Base-by-base conservation (phyloP, 2,113 vertebrate species). In the Telmatochromis sp. region DNA sequence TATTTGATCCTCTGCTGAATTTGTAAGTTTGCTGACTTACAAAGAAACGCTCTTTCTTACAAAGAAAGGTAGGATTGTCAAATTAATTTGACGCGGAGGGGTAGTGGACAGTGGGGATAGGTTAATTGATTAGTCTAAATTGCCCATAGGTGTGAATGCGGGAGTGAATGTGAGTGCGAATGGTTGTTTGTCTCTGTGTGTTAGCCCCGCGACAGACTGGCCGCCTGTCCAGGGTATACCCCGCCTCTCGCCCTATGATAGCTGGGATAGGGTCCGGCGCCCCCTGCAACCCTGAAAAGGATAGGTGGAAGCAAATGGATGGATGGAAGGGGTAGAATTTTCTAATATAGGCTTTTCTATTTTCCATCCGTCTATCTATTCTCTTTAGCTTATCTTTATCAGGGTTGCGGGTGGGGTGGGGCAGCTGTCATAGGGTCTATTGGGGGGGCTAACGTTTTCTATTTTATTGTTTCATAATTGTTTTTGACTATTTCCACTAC, bases 361-460 rank as follows among this genome's bases (percentile, higher is more conserved):
- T 35, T 63, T 63, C 4, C 58, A 63, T n/a, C 9, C 5, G 9
- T 33, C 58, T 11, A 12, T 12, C 31, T 35, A 35, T 63, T 63
- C 17, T 63, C 4, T 35, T 63, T 15, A 10, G 9, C 9, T 33
- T 33, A 63, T 15, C 13, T 58, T 58, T 58, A 58, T 58, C 55
- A 28, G 55, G 13, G 23, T 28, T 0, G 4, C 0, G 4, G 7
- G 12, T 11, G 57, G 4, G 7, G 12, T 11, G 57, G 2, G 58
- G 2, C 15, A 33, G 31, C 6, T 63, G 17, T 63, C 58, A 63
- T 63, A 63, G 6, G 9, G 58, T 63, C 17, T 63, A 35, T n/a
- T 5, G 6, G 3, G 17, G 17, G 17, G 17, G 9, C 17, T 65
- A 65, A 65, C 17, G 1, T 65, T 65, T 35, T 65, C 17, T 65